These are phyloP conservation scores for Lasaia peninsularis DNA, from an alignment of 1,140 invertebrate species.

Conservation along the genomic window DNA sequence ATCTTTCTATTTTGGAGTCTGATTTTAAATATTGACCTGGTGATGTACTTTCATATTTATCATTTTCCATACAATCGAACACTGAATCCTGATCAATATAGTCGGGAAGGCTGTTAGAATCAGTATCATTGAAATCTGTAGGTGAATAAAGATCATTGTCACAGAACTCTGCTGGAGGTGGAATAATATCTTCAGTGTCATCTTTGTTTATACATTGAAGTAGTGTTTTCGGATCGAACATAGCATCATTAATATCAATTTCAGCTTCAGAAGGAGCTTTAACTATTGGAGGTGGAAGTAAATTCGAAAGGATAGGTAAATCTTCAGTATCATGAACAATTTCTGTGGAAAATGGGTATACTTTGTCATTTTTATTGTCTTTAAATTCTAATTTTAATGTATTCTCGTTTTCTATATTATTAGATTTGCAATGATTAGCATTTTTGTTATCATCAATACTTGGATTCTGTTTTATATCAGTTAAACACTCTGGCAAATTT, in stretches of 20 bases:
- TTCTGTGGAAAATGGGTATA: background rate
- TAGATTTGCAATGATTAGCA: background rate
- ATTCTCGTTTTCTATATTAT: background rate
- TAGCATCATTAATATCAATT: constrained; percentile 34
- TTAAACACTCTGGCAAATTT: constrained; percentile 28
- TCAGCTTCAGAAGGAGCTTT: constrained; percentile 14
- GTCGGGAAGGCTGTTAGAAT: background rate
- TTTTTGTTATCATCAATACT: background rate
- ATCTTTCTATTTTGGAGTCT: constrained; percentile 40
- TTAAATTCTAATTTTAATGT: background rate
- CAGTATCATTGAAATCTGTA: constrained; percentile 2
- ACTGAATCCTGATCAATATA: background rate
- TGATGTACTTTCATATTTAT: background rate
- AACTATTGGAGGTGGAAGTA: background rate
- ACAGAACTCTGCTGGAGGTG: constrained; percentile 51
- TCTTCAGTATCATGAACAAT: background rate
- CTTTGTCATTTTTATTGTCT: background rate
- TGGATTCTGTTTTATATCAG: constrained; percentile 7
- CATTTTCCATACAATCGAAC: background rate
- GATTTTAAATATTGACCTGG: constrained; percentile 5
- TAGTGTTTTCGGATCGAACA: constrained; percentile 59
- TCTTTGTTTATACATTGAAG: constrained; percentile 35
- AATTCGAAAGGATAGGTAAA: background rate
- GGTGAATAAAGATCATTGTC: constrained; percentile 27
- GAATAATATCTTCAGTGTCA: constrained; percentile 32